Base-by-base conservation (phyloP, 2,113 vertebrate genomes). In the Struthidea cinerea region DNA sequence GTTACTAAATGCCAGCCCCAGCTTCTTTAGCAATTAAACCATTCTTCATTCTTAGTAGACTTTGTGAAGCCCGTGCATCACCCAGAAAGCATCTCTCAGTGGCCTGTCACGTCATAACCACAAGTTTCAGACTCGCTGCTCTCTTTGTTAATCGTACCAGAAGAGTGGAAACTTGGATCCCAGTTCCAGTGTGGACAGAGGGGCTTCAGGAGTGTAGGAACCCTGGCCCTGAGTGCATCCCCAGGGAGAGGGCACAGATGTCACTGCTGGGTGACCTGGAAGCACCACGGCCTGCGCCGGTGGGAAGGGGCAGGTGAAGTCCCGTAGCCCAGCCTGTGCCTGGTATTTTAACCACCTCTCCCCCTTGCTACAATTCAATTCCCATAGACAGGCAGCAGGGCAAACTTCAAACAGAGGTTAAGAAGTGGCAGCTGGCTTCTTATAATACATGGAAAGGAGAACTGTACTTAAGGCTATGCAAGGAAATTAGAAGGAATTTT, bases 1-100 rank as follows among this genome's bases (percentile, higher is more conserved):
- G 92, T 69, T 95, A 53, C 83, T 84, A 90, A 96, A 96, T 96
- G 93, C 65, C 96, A 94, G 65, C 77, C 87, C 60, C 88, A 89
- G 88, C 44, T 83, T 95, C 90, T 87, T 92, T 23, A 89, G 93
- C 94, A 90, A 94, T 92, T 90, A 95, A 94, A 92, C 32, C 60
- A 61, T 84, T 95, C 88, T 87, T 68, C 75, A 33, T 41, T 74
- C 85, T 91, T 14, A 55, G 77, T 0, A 84, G 93, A 75, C 52
- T 71, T 74, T 21, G 68, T 20, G 86, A 89, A 68, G 69, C 52
- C 5, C 0, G 2, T 55, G 83, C 27, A 6, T 96, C 93, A 95
- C 71, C 39, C 60, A 22, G 16, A 90, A 94, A 59, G 57, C 64
- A 90, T 90, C 93, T 50, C 57, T 42, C 76, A 26, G 23, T 6